A percentile compares a stretch with the other conserved stretches of the same genome.
These are phyloP conservation scores for Trypoxylon attenuatum DNA, from an alignment of 2,888 invertebrate genomes.

Conservation along the genomic window DNA sequence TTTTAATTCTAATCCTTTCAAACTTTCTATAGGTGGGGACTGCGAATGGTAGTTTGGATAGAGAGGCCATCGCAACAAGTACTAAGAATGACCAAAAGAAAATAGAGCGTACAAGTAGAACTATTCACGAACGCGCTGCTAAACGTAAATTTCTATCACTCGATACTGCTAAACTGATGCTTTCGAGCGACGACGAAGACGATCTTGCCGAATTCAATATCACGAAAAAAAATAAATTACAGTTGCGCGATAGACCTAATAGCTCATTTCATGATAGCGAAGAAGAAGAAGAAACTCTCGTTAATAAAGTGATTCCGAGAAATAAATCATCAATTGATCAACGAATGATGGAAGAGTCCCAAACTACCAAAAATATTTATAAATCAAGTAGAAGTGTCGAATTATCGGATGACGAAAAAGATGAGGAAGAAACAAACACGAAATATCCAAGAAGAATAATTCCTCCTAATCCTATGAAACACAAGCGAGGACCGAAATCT, in stretches of 20 bases:
- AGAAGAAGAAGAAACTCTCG: not conserved
- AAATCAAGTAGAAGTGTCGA: no score
- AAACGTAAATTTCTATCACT: constrained; percentile 53
- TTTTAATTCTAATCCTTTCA: constrained; percentile 57
- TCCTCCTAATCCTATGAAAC: constrained; percentile 46
- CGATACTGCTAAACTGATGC: constrained; percentile 15
- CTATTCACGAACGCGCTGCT: constrained; percentile 34
- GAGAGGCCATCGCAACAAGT: constrained; percentile 37
- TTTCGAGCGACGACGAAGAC: constrained; percentile 45
- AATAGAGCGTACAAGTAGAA: constrained; percentile 28
- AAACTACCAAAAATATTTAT: no score
- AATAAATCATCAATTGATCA: no score
- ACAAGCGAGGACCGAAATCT: constrained; percentile 7
- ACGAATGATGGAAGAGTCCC: no score
- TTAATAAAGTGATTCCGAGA: no score
- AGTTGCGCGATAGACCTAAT: not conserved
- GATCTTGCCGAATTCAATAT: constrained; percentile 33
- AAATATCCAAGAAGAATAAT: constrained; percentile 48
- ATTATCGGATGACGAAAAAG: constrained; percentile 17
- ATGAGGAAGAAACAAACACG: constrained; percentile 9
- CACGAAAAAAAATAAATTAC: constrained; percentile 43
- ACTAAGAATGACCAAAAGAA: constrained; percentile 25
- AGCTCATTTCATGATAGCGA: not conserved
- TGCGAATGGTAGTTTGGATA: constrained; percentile 55
- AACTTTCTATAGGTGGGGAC: constrained; percentile 61